Conservation (phyloP, 92 coral and sea anemone genomes). For the Paragorgia papillata region DNA sequence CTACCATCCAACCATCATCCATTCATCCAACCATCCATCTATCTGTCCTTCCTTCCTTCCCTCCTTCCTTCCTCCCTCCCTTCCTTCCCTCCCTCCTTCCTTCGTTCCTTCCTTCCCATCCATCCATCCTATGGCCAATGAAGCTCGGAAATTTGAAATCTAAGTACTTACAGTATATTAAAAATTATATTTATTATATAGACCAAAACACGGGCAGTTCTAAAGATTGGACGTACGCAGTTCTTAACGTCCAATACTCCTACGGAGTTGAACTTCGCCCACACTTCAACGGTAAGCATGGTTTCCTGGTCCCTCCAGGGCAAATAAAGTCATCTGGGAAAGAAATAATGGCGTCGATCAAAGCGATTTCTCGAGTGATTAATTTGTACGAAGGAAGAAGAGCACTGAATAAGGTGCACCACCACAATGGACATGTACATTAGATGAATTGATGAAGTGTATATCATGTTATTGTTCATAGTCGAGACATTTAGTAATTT, state of each 20-base stretch:
- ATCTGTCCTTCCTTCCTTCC: background rate
- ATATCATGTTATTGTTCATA: too few relatives aligned
- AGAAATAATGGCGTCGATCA: conserved; percentile 84
- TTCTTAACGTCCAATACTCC: conserved; percentile 78
- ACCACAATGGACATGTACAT: background rate
- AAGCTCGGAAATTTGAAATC: too few relatives aligned
- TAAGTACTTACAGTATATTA: too few relatives aligned
- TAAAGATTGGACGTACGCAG: conserved; percentile 88
- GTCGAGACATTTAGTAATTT: too few relatives aligned
- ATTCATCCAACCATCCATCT: too few relatives aligned
- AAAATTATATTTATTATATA: too few relatives aligned
- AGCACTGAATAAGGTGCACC: background rate
- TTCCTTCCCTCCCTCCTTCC: too few relatives aligned
- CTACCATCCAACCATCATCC: too few relatives aligned
- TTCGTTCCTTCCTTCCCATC: too few relatives aligned
- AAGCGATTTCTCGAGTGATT: conserved; percentile 60
- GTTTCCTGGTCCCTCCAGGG: conserved; percentile 75
- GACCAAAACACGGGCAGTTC: conserved; percentile 84
- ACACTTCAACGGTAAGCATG: conserved; percentile 64
- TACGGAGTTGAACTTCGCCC: conserved; percentile 90
- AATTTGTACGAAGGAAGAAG: conserved; percentile 22
- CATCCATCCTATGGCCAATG: too few relatives aligned
- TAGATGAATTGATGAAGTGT: background rate
- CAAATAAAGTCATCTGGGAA: conserved; percentile 82
- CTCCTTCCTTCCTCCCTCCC: too few relatives aligned